Conservation (phyloP, 2,113 vertebrate species). For the Stercorarius parasiticus region DNA sequence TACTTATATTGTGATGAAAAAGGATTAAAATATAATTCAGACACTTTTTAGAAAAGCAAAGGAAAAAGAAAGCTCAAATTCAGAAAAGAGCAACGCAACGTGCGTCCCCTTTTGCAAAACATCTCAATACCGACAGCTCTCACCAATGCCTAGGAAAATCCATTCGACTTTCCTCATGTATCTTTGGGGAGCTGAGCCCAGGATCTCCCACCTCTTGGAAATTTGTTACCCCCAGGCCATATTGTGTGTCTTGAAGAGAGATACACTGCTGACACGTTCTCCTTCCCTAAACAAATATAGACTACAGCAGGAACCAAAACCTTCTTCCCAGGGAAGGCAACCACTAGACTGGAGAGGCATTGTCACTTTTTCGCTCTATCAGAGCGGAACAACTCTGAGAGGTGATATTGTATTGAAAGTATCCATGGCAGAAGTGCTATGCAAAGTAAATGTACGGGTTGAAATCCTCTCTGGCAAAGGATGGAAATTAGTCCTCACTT, state of each 20-base stretch:
- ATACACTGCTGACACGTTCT: neutral
- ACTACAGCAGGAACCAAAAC: neutral
- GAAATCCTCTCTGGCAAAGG: neutral
- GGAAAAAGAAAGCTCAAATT: neutral
- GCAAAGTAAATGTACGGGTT: neutral
- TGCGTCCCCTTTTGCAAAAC: neutral
- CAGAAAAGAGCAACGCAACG: neutral
- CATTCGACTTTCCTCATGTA: neutral
- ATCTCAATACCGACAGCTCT: neutral
- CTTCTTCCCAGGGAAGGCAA: neutral
- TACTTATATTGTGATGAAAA: neutral
- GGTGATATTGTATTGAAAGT: neutral
- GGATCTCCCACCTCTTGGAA: neutral
- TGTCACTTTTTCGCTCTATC: neutral
- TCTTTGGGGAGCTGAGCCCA: neutral
- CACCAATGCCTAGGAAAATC: neutral
- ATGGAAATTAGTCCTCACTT: neutral
- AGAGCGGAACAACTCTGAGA: neutral
- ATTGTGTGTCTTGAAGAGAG: neutral
- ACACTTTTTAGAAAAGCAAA: neutral
- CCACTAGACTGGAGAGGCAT: fast-evolving
- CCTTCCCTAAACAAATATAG: neutral
- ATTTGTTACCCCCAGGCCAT: neutral
- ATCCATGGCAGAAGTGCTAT: neutral
- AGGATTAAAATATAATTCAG: neutral